Evolutionary conservation across 2,113 vertebrate species (phyloP).

Genomic region (Laticauda colubrina): DNA sequence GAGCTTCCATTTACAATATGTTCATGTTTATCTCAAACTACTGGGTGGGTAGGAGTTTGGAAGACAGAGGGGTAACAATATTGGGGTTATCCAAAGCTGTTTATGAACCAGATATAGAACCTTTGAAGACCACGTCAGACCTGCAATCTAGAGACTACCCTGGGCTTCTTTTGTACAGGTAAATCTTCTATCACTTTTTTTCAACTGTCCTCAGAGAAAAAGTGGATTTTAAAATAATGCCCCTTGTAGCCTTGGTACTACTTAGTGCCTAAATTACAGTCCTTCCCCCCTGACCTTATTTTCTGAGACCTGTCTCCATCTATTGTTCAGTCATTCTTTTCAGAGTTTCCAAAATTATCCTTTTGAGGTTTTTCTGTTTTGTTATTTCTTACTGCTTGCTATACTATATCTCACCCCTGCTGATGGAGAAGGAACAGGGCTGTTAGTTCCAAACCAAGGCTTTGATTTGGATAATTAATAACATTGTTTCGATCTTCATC

Average conservation of each 20-base stretch:
- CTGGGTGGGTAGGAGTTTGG: not conserved
- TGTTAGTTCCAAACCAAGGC: constrained; percentile 8
- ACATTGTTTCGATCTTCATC: constrained; percentile 14
- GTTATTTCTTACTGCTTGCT: not conserved
- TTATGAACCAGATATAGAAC: not conserved
- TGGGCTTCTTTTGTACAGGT: not conserved
- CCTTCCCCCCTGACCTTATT: not conserved
- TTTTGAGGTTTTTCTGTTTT: not conserved
- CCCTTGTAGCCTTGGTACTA: not conserved
- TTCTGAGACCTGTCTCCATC: not conserved
- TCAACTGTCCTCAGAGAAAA: not conserved
- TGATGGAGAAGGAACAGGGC: not conserved
- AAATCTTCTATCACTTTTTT: not conserved
- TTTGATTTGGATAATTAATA: constrained; percentile 26
- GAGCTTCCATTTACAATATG: not conserved
- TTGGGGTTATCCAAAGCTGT: not conserved
- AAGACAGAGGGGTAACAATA: not conserved
- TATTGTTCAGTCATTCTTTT: not conserved
- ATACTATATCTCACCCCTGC: not conserved
- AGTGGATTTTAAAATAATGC: not conserved
- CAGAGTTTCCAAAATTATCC: too few relatives aligned
- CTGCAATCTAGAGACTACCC: not conserved
- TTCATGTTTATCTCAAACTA: not conserved
- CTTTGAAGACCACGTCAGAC: not conserved
- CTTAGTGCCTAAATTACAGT: not conserved